Conservation (phyloP, 2,797 vertebrate genomes). For the Xenentodon cancila region DNA sequence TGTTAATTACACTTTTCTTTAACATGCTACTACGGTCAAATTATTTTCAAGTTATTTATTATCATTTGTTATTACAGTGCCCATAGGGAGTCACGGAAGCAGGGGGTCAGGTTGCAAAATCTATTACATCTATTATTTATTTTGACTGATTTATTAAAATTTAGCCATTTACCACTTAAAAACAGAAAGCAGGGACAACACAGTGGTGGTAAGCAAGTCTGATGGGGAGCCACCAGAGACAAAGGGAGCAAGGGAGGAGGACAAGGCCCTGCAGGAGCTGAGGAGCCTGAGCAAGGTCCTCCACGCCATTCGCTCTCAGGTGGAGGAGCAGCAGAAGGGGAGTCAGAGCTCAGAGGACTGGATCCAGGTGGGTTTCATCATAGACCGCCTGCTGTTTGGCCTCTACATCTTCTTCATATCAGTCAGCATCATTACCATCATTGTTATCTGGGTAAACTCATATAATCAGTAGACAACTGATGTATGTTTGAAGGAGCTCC, state of each 20-base stretch:
- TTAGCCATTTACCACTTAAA: background rate
- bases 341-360: conserved; percentile 68
- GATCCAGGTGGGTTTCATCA: conserved; percentile 77
- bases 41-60: too few species aligned
- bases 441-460: conserved; percentile 69
- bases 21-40: too few species aligned
- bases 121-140: too few species aligned
- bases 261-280: conserved; percentile 66
- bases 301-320: conserved; percentile 61
- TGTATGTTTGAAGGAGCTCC: conserved; percentile 8
- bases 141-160: too few species aligned
- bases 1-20: too few species aligned
- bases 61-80: too few species aligned
- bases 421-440: conserved; percentile 78
- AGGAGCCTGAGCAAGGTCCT: conserved; percentile 67
- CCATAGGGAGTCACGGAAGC: too few species aligned
- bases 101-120: too few species aligned
- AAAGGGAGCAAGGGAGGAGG: conserved; percentile 5
- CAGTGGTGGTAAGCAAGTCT: conserved; percentile 9
- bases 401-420: conserved; percentile 78
- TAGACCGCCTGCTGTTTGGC: conserved; percentile 80
- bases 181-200: conserved; percentile 30
- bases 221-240: background rate
- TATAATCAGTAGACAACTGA: conserved; percentile 38
- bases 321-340: conserved; percentile 60